Evolutionary conservation across 2,113 vertebrate species (phyloP).

Genomic region (Prionailurus bengalensis): DNA sequence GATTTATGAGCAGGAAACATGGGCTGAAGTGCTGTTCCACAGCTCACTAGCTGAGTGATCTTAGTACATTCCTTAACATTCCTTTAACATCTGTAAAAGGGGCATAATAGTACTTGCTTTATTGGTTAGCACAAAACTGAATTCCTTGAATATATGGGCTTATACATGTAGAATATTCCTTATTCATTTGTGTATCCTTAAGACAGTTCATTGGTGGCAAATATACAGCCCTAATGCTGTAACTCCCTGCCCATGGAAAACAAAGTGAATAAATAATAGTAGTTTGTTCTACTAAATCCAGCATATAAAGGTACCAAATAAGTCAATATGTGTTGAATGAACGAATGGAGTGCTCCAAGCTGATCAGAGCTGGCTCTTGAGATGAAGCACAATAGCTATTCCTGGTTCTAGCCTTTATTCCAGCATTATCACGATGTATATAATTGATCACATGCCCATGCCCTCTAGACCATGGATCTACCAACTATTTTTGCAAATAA

Average conservation of each 20-base stretch:
- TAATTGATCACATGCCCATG: neutral
- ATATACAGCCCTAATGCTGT: neutral
- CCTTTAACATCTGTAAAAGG: conserved; percentile 44
- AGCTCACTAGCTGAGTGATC: neutral
- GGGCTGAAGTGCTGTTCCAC: neutral
- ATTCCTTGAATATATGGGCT: neutral
- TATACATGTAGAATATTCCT: neutral
- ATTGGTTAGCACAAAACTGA: neutral
- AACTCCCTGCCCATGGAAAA: neutral
- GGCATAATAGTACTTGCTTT: neutral
- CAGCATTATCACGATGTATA: neutral
- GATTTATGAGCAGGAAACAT: conserved; percentile 51
- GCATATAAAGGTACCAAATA: neutral
- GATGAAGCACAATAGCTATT: neutral
- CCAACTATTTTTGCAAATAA: conserved; percentile 31
- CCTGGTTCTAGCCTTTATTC: neutral
- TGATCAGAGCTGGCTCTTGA: neutral
- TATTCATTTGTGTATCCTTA: conserved; percentile 8
- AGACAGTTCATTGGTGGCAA: neutral
- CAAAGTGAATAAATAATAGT: neutral
- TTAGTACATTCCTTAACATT: neutral
- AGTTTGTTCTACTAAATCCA: neutral
- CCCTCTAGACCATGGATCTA: neutral
- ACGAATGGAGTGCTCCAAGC: neutral
- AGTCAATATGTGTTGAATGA: neutral